Evolutionary conservation across 2,797 vertebrate species (phyloP), one percentile per base, ranked within the genome.

Genomic region (Chloroceryle amazona): DNA sequence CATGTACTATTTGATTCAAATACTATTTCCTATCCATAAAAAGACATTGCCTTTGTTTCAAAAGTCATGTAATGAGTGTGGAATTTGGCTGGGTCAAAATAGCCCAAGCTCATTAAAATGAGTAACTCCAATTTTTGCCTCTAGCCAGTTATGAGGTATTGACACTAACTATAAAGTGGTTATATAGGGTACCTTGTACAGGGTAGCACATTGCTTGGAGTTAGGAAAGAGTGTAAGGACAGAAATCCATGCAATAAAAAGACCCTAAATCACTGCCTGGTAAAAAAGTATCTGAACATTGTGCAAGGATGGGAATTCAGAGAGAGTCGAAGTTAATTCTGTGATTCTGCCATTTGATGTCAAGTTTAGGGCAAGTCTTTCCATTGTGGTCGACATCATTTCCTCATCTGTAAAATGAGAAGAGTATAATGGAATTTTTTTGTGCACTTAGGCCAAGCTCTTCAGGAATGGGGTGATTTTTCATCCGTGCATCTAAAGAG

Each of bases 31-130:
- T 29, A 21, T 4, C 39, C 28, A 5, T 47, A 71, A 72, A 91
- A 92, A 73, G 35, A 37, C 19, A 90, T 81, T 28, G 58, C 71
- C 25, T 93, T 93, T 86, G 82, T 90, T 94, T 46, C 37, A 86
- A 89, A 93, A 91, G 66, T 25, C 28, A 4, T n/a, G 54, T 57
- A 20, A 6, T 5, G n/a, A 79, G 42, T 0, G 0, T 2, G 6
- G 83, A 70, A 84, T 91, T 76, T 54, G 44, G 47, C 63, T 17
- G 55, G 58, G 44, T 51, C 18, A 37, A 81, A 95, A 70, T 5
- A 75, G n/a, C 6, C 39, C 1, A 0, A 10, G 21, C 54, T 86
- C 23, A 13, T 20, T 73, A 22, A 55, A 66, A 41, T 13, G 57
- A 65, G 2, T 25, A 28, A 89, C 62, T 68, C 25, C 61, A 33